Base-by-base conservation (phyloP, 2,888 invertebrate species). In the Kryphioiulus occultus region DNA sequence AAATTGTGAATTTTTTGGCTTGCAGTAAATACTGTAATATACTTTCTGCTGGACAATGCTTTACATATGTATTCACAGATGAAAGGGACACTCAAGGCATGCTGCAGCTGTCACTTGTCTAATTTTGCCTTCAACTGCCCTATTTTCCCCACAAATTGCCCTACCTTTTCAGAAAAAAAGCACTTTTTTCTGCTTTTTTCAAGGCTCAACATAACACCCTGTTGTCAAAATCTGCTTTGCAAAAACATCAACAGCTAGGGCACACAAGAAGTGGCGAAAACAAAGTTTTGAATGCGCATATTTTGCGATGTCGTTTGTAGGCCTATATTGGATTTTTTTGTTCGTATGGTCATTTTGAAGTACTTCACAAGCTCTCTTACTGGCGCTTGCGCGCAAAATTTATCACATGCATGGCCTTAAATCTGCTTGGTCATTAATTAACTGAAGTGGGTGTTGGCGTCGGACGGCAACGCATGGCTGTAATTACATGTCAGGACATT, bases 351-450 rank as follows among this genome's bases (percentile, higher is more conserved):
- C 26, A 68, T 68, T 68, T 68, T 68, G 26, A 26, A 22, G 10
- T 10, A 68, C 26, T 9, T 68, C 26, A 3, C n/a, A n/a, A n/a
- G n/a, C n/a, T n/a, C n/a, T n/a, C n/a, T n/a, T n/a, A 22, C 68
- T 68, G 10, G 26, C 22, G 68, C 9, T 26, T 68, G 68, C 68
- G 26, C 68, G 68, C 68, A 68, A 68, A 22, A 68, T 68, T 26
- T n/a, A 22, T 68, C 22, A n/a, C 68, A 68, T 68, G 68, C 26
- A 68, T 68, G 68, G 26, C 26, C 68, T 68, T 68, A 68, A 68
- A 68, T 68, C 68, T 68, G 68, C 68, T 68, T 68, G 68, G 68
- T 68, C 26, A 68, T 68, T 68, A 68, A 68, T 68, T 68, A 26
- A 68, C 26, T 68, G 26, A 10, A 68, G 68, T 68, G 68, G 68